A percentile compares a stretch with the other conserved stretches of the same genome.
Evolutionary conservation across 2,888 invertebrate genomes (phyloP).

Genomic region (Spialia ferax): DNA sequence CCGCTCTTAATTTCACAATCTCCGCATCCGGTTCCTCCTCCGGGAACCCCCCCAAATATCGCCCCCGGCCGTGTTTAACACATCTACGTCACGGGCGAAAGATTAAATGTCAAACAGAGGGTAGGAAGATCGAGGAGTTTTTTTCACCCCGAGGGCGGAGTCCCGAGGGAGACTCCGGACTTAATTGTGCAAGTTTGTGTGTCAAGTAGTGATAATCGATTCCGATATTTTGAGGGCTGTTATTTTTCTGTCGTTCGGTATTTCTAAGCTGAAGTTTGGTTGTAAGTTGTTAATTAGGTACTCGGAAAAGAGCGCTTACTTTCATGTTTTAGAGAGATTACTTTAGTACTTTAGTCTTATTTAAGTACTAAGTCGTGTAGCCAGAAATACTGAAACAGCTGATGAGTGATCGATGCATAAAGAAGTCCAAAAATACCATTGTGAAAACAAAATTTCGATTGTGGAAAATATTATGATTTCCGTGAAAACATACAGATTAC

Average conservation of each 20-base stretch:
- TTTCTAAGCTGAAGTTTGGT: background rate
- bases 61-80: slow-evolving; percentile 46
- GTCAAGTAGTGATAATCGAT: slow-evolving; percentile 62
- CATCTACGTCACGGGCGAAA: slow-evolving; percentile 69
- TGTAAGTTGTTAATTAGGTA: too few relatives aligned
- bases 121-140: slow-evolving; percentile 64
- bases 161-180: slow-evolving; percentile 49
- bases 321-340: too few relatives aligned
- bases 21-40: slow-evolving; percentile 54
- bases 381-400: too few relatives aligned
- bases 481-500: too few relatives aligned
- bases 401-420: too few relatives aligned
- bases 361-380: too few relatives aligned
- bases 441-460: too few relatives aligned
- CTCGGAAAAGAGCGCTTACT: too few relatives aligned
- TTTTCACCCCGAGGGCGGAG: slow-evolving; percentile 58
- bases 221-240: slow-evolving; percentile 34
- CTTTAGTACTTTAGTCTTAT: too few relatives aligned
- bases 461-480: too few relatives aligned
- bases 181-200: slow-evolving; percentile 55
- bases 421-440: too few relatives aligned
- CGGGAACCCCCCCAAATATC: slow-evolving; percentile 56
- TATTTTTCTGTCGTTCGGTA: slow-evolving; percentile 10
- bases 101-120: slow-evolving; percentile 70
- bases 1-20: slow-evolving; percentile 47